Evolutionary conservation across 2,888 invertebrate species (phyloP), one percentile per base, ranked within the genome.

Genomic region (Branchellion lobata): DNA sequence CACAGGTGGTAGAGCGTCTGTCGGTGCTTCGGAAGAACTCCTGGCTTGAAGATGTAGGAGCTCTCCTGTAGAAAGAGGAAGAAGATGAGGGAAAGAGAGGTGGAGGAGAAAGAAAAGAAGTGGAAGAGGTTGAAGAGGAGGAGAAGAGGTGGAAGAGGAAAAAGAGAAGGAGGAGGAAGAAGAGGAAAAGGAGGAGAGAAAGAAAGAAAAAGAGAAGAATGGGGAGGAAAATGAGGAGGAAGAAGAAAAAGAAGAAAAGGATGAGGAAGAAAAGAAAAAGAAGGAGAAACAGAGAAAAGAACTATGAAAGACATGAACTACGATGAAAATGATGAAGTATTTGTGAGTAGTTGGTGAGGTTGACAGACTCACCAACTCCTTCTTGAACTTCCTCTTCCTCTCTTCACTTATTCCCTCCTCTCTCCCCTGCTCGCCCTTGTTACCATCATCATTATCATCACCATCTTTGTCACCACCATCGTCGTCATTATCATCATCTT

Each of bases 1-100:
- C 93, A 93, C 87, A 94, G 92, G 90, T 95, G 94, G 87, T 95
- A 94, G 88, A 93, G 94, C 90, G 94, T 93, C 88, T 96, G 95
- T 57, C 94, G 88, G 74, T 93, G 93, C 3, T 93, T 91, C 0
- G 95, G 95, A 75, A 93, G 88, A 82, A 91, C 89, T 18, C 92
- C 92, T 0, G 93, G 92, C 8, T 91, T 89, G 84, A 92, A 91
- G 83, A 90, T 89, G 84, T 90, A 91, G 8, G 81, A 77, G n/a
- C 82, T 77, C 40, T 85, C 85, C 85, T 86, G 81, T 51, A 83
- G 8, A 33, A 8, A 29, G n/a, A n/a, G n/a, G n/a, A n/a, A n/a
- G n/a, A n/a, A n/a, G n/a, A n/a, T n/a, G n/a, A n/a, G n/a, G n/a
- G n/a, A n/a, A n/a, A n/a, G n/a, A n/a, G n/a, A n/a, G n/a, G n/a